Evolutionary conservation across 2,113 vertebrate genomes (phyloP).

Genomic region (Saccopteryx leptura): DNA sequence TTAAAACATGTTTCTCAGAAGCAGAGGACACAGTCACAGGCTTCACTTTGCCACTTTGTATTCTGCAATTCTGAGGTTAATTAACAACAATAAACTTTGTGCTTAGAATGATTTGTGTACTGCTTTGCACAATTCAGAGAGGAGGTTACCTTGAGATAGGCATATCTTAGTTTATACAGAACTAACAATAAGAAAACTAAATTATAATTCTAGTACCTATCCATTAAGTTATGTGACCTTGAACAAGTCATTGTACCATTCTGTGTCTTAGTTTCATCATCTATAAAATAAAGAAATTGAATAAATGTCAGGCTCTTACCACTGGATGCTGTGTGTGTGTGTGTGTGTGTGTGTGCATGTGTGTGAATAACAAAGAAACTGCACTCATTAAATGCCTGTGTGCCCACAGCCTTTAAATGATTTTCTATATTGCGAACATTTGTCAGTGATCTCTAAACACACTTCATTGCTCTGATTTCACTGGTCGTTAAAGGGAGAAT

Average conservation of each 20-base stretch:
- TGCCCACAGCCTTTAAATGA: not conserved
- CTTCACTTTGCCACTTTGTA: not conserved
- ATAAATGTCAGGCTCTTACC: not conserved
- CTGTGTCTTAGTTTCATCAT: not conserved
- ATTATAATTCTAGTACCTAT: not conserved
- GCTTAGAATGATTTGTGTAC: not conserved
- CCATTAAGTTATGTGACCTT: not conserved
- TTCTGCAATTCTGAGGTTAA: constrained; percentile 31
- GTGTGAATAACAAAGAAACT: not conserved
- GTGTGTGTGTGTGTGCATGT: not conserved
- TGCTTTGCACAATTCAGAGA: not conserved
- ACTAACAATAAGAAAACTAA: not conserved
- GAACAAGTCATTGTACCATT: not conserved
- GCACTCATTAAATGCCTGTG: not conserved
- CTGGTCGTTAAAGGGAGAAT: not conserved
- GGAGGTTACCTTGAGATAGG: not conserved
- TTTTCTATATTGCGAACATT: not conserved
- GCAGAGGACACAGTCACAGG: not conserved
- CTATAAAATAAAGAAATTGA: not conserved
- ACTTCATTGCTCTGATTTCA: constrained; percentile 26
- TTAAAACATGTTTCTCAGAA: not conserved
- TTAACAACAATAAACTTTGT: not conserved
- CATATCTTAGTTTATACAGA: not conserved
- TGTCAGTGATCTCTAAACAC: not conserved
- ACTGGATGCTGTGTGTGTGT: not conserved